Conservation (phyloP, 2,888 invertebrate genomes). For the Tetragonula carbonaria region DNA sequence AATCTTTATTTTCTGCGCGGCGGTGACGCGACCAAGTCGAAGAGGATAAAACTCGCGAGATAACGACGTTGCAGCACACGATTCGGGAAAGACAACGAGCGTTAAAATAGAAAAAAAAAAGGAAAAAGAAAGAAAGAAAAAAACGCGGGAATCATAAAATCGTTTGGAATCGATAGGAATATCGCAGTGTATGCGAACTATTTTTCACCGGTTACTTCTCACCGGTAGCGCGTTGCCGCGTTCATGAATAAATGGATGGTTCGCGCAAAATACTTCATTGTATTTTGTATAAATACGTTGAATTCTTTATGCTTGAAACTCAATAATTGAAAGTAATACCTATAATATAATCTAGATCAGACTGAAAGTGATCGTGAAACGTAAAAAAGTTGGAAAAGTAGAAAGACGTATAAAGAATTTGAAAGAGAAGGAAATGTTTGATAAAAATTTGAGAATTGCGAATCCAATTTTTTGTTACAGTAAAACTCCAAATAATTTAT, state of each 20-base stretch:
- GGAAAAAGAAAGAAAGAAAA: no score
- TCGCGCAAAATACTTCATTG: not conserved
- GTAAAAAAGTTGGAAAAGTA: no score
- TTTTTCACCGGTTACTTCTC: not conserved
- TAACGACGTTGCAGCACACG: not conserved
- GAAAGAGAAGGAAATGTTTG: not conserved
- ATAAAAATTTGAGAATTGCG: not conserved
- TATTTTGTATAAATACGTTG: not conserved
- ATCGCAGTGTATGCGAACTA: not conserved
- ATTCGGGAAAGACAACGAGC: not conserved
- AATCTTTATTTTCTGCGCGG: not conserved
- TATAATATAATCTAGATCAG: not conserved
- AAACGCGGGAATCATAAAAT: no score
- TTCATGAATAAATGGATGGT: constrained; percentile 6
- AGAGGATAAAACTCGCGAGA: not conserved
- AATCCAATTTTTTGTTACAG: not conserved
- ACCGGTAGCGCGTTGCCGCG: not conserved
- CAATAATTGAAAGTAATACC: not conserved
- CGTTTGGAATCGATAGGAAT: not conserved
- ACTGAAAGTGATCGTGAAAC: not conserved
- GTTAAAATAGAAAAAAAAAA: not conserved
- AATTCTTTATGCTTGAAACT: not conserved
- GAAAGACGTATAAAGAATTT: no score
- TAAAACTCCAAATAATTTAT: no score
- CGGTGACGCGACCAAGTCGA: not conserved